Base-by-base conservation (phyloP, 2,797 vertebrate genomes). In the Falco biarmicus region DNA sequence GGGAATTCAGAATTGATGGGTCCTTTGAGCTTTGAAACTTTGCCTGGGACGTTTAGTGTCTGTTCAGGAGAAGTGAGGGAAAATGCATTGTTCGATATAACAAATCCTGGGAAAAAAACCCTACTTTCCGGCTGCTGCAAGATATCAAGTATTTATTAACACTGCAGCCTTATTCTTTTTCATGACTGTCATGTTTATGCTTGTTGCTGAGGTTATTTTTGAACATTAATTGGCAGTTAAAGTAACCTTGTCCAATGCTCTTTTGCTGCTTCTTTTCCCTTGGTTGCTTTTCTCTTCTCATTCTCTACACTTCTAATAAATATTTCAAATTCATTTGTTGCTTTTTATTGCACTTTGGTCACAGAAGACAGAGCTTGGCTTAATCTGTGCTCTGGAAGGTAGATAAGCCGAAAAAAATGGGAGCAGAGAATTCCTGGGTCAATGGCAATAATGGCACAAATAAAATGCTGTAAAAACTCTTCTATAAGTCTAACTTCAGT, bases 271-370 rank as follows among this genome's bases (percentile, higher is more conserved):
- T 39, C 77, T 96, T 94, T 94, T 96, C 89, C 93, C 93, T 94
- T 9, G 39, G 69, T 91, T 90, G 83, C 94, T 92, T 94, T 95
- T 78, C 91, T 71, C 37, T 57, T 83, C 88, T 89, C 45, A 28
- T 94, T 94, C 78, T 87, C 78, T 60, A 64, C 53, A 15, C 45
- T 93, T 85, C 77, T 91, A 83, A 96, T 96, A 95, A 95, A 96
- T 97, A 97, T 95, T 97, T 96, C 83, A 96, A 91, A 95, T 88
- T 89, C 69, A 88, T 57, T 90, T 96, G 89, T 81, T 96, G 69
- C 78, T 91, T 96, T 96, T 96, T 93, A 95, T 92, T 95, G 91
- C 43, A 15, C 32, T 91, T 88, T 48, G 65, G 95, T 89, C 94
- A 90, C 84, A 93, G 73, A 90, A 92, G 86, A 92, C 37, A 4